These are phyloP conservation scores for Tenebrosternarchus preto DNA, from an alignment of 2,113 vertebrate genomes.

Conservation along the genomic window DNA sequence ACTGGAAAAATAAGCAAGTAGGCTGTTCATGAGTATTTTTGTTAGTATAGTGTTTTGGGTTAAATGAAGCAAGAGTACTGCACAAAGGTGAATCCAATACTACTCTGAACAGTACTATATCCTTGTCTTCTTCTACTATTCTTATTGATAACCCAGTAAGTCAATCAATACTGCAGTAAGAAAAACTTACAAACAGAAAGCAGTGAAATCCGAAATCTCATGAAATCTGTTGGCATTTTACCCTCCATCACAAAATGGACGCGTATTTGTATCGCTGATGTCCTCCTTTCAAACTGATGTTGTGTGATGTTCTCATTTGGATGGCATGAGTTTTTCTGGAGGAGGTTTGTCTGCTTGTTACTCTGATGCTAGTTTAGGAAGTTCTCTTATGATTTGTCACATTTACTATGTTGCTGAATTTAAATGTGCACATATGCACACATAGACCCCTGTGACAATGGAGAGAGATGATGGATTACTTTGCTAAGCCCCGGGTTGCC, in stretches of 20 bases:
- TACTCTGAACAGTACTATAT: not conserved
- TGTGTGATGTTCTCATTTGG: not conserved
- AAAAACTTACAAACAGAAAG: too few relatives aligned
- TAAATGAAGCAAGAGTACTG: not conserved
- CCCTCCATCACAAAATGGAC: not conserved
- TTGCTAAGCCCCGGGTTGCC: not conserved
- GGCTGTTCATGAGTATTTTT: not conserved
- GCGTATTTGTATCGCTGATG: not conserved
- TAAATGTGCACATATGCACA: too few relatives aligned
- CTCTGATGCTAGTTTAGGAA: not conserved
- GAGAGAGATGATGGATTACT: not conserved
- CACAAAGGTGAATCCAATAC: slow-evolving; percentile 5
- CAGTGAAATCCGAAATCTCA: too few relatives aligned
- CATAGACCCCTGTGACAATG: not conserved
- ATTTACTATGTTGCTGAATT: too few relatives aligned
- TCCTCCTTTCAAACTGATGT: not conserved
- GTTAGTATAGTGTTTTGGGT: not conserved
- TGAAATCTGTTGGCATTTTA: too few relatives aligned
- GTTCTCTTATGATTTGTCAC: too few relatives aligned
- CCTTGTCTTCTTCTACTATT: not conserved
- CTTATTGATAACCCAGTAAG: slow-evolving; percentile 1
- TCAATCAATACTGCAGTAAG: not conserved
- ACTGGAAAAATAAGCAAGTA: not conserved
- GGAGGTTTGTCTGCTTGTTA: too few relatives aligned
- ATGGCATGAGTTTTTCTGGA: not conserved